Evolutionary conservation across 2,797 vertebrate species (phyloP).

Genomic region (Dendrocincla fuliginosa): DNA sequence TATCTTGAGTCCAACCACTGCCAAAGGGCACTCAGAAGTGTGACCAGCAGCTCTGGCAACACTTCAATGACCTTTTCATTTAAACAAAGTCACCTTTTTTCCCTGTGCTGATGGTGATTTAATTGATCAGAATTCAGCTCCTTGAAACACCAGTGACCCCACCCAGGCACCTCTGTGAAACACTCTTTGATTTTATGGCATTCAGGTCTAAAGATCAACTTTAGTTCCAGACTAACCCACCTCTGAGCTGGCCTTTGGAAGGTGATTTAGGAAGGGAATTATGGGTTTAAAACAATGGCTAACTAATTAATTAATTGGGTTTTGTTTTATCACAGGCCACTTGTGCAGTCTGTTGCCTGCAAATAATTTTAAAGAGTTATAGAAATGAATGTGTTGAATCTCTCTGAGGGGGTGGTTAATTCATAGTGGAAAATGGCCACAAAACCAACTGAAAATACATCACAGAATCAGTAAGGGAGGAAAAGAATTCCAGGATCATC

Average conservation of each 20-base stretch:
- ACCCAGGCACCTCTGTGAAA: background rate
- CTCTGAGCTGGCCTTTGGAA: background rate
- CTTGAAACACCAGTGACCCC: background rate
- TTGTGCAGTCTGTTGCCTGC: background rate
- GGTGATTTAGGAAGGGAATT: background rate
- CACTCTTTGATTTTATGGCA: background rate
- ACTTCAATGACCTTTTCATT: background rate
- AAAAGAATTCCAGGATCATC: background rate
- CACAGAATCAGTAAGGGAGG: background rate
- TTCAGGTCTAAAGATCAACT: background rate
- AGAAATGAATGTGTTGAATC: background rate
- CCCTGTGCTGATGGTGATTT: background rate
- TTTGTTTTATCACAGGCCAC: background rate
- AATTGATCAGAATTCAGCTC: background rate
- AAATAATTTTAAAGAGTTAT: background rate
- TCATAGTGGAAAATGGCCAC: background rate
- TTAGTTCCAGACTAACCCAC: background rate
- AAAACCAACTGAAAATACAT: background rate
- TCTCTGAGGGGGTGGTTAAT: background rate
- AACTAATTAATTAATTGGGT: background rate
- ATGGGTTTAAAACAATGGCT: background rate
- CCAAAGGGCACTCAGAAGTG: background rate
- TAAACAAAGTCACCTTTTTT: background rate
- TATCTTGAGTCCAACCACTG: background rate
- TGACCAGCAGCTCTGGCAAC: background rate